Evolutionary conservation across 2,888 invertebrate genomes (phyloP), one percentile per base, ranked within the genome.

Genomic region (Lasioglossum malachurum): DNA sequence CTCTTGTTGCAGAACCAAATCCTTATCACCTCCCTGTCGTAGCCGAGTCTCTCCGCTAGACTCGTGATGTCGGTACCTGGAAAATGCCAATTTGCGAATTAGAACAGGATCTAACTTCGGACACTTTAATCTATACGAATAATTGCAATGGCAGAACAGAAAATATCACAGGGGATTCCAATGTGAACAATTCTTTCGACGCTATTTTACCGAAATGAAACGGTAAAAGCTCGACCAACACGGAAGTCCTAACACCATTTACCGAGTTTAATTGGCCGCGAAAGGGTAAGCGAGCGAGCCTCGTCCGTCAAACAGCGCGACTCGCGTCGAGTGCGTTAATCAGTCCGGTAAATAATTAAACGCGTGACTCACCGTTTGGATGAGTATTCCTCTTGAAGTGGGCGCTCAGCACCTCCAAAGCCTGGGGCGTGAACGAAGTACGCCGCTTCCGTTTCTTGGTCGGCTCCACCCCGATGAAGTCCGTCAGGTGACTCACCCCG

Each of bases 1-100:
- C 99, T 97, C 96, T 99, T 99, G 96, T 99, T 99, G 96, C 99
- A 99, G 96, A 99, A 99, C 99, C 99, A 99, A 96, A 99, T 99
- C 95, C 99, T 96, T 94, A 99, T 99, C 78, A 99, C 99, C 96
- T 99, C 99, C 80, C 99, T 97, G 95, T 99, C 99, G 96, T 99
- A 99, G 91, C 99, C 99, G 83, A 99, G 96, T 95, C 99, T 98
- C 95, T 99, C 98, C 23, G 99, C 99, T 91, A 99, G 96, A 67
- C 98, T 98, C 31, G 99, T 99, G 95, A 99, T 99, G 96, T 99
- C 99, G 86, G 98, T 98, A 90, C 99, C 99, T 99, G 96, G 96
- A 71, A 96, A 95, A 64, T 64, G 4, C 1, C 31, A 19, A 35
- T 31, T 16, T 31, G 8, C 2, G 0, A 64, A 35, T 64, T 64